Base-by-base conservation (phyloP, 2,113 vertebrate genomes). In the Mirounga angustirostris region DNA sequence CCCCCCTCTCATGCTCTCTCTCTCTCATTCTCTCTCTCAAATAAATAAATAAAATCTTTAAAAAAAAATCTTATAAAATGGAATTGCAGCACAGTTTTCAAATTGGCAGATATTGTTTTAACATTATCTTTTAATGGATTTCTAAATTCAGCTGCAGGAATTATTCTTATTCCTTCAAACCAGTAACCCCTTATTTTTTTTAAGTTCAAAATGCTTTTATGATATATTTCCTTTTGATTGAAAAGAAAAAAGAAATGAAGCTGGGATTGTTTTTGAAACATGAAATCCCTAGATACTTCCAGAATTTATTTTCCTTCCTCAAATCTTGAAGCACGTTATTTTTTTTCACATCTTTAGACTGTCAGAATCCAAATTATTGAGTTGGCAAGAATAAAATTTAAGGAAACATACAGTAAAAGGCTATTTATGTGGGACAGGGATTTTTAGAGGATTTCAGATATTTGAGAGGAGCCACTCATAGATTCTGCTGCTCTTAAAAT, bases 401-500 rank as follows among this genome's bases (percentile, higher is more conserved):
- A 96, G 59, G 40, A 97, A 95, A 89, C 36, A 73, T 83, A 81
- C 22, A 81, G 22, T 46, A 89, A 78, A 46, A 67, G 14, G 4
- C n/a, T 50, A 1, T 46, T 5, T 69, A 40, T 79, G 6, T 67
- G 16, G 18, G 14, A 43, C 21, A 65, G 76, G 33, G 46, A 43
- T 65, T 79, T 89, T 84, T n/a, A 59, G 56, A 81, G 19, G 33
- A 69, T 73, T 96, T 95, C 50, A 67, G 54, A 16, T 63, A 58
- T 61, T 89, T 86, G 36, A 95, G 78, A 82, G 26, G 46, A 89
- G 30, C n/a, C 3, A 8, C 12, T 56, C 89, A 43, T 8, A 78
- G 95, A 95, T 97, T 96, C 91, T 91, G 52, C 80, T 86, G 14
- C 50, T 87, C 71, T 98, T 58, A 93, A 58, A 89, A 84, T 94